Base-by-base conservation (phyloP, 2,888 invertebrate species). In the Hyposoter didymator region DNA sequence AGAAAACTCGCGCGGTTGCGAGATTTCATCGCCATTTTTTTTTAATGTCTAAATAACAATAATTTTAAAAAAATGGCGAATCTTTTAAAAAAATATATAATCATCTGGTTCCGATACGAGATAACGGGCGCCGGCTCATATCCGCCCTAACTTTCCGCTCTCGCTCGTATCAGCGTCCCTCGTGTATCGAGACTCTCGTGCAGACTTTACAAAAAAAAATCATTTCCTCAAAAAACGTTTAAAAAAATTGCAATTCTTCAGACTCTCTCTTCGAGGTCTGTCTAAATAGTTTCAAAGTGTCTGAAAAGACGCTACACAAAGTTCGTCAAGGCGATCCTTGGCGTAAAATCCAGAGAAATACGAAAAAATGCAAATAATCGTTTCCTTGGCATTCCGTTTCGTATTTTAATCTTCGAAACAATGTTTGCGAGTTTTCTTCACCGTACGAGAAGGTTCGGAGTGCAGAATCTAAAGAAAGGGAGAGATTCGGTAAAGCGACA, bases 141-240 rank as follows among this genome's bases (percentile, higher is more conserved):
- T 85, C 85, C 82, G 85, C 82, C 85, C 82, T 7, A 79, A 81
- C 80, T 76, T 76, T 84, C 73, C 76, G 76, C 69, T 73, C 84
- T 80, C 73, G 73, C 49, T 59, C 32, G 17, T 28, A 75, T 75
- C 74, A 45, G n/a, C 28, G 5, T 49, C 35, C 35, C 72, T 0
- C 32, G n/a, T 35, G 32, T 28, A n/a, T 35, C 6, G 4, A 39
- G n/a, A 35, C 8, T 7, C 19, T 19, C 1, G n/a, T 39, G 17
- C 4, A n/a, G 17, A 39, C 3, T 39, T n/a, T 19, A 2, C 6
- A 52, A 19, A n/a, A 19, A n/a, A 19, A 17, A 52, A 4, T 19
- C 5, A 52, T 59, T 12, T 14, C 22, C 22, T 55, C 12, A 12
- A 10, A 22, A 7, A 10, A 2, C 35, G 35, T 35, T 22, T 10